Evolutionary conservation across 2,888 invertebrate species (phyloP).

Genomic region (Osmoderma eremita): DNA sequence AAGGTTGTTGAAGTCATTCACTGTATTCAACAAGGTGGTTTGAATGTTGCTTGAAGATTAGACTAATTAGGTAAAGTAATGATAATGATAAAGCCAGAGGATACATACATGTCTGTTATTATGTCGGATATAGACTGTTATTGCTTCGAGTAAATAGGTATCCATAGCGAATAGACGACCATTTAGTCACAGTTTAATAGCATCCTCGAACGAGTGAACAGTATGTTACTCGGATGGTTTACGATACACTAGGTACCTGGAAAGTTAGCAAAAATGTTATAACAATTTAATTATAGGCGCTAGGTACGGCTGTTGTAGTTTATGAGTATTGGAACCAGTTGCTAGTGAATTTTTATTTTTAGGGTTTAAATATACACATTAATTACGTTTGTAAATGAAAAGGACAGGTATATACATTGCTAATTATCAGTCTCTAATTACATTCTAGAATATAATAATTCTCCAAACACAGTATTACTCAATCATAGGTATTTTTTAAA

Average conservation of each 20-base stretch:
- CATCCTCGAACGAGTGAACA: background rate
- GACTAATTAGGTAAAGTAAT: slow-evolving; percentile 22
- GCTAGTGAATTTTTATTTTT: background rate
- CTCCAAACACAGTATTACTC: too few species aligned
- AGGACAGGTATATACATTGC: too few species aligned
- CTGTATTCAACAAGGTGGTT: background rate
- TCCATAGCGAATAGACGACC: slow-evolving; percentile 5
- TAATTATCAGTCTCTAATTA: too few species aligned
- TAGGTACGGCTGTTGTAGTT: background rate
- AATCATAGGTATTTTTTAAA: too few species aligned
- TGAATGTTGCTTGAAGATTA: slow-evolving; percentile 8
- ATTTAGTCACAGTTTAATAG: slow-evolving; percentile 11
- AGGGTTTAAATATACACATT: too few species aligned
- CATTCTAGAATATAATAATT: too few species aligned
- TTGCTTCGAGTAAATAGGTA: slow-evolving; percentile 2
- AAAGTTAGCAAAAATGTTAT: slow-evolving; percentile 1
- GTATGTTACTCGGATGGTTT: background rate
- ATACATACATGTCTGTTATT: slow-evolving; percentile 6
- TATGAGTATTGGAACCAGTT: background rate
- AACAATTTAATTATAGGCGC: slow-evolving; percentile 8
- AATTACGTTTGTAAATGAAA: too few species aligned
- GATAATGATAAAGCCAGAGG: slow-evolving; percentile 10
- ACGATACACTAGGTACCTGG: slow-evolving; percentile 2
- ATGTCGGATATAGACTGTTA: slow-evolving; percentile 15
- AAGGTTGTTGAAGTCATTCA: slow-evolving; percentile 13